A percentile compares a stretch with the other conserved stretches of the same genome.
Evolutionary conservation across 2,113 vertebrate genomes (phyloP).

Genomic region (Illadopsis cleaveri): DNA sequence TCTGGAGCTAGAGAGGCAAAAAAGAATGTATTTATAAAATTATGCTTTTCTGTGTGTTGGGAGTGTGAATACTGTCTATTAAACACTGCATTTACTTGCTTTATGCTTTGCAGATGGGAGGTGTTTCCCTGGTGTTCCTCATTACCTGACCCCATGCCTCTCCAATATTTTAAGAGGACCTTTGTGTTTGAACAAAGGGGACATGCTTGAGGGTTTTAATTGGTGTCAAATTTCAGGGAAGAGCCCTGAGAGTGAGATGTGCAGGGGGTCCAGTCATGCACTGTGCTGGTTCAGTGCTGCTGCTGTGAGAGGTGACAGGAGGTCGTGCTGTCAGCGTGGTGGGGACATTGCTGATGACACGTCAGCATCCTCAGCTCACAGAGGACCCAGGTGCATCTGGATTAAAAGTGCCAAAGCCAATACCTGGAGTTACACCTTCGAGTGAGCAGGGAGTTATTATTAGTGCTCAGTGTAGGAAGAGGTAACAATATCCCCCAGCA

Average conservation of each 20-base stretch:
- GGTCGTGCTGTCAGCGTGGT: fast-evolving
- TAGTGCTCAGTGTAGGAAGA: neutral
- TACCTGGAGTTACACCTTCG: neutral
- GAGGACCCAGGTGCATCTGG: neutral
- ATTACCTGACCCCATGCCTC: neutral
- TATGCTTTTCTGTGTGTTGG: neutral
- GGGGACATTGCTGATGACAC: neutral
- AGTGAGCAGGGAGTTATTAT: neutral
- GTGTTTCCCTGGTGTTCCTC: neutral
- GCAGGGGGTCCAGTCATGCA: fast-evolving
- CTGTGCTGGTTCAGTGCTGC: neutral
- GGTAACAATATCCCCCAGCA: neutral
- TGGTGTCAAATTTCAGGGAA: neutral
- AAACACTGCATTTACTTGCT: neutral
- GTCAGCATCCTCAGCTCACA: neutral
- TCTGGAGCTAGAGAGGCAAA: neutral
- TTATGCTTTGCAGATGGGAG: neutral
- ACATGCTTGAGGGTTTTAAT: neutral
- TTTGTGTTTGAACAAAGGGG: neutral
- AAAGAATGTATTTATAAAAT: neutral
- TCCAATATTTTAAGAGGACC: neutral
- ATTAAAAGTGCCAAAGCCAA: neutral
- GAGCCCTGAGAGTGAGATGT: neutral
- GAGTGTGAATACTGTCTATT: neutral
- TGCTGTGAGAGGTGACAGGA: fast-evolving